phyloP scores from a whole-genome alignment of 2,888 invertebrate species.

The Cephus spinipes region DNA sequence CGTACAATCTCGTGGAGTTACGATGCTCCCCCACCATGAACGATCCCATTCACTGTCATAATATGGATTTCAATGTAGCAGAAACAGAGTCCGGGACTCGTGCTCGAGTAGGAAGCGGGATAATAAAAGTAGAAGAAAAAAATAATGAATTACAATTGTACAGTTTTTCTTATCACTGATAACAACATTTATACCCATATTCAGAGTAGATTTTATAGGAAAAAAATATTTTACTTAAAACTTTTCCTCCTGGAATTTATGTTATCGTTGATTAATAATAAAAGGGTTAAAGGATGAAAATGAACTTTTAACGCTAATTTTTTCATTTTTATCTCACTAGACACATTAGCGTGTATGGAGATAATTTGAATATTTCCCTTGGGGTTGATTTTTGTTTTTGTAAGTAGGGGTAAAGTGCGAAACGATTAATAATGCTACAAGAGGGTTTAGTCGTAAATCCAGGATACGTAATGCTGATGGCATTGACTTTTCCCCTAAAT shows the following conservation, averaged over 20 bases:
- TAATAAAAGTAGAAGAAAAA: background rate
- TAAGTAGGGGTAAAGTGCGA: background rate
- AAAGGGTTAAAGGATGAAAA: background rate
- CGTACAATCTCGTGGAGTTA: background rate
- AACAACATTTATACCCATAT: background rate
- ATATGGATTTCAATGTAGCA: background rate
- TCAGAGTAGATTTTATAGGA: background rate
- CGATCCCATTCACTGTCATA: background rate
- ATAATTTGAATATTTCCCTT: background rate
- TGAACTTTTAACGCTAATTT: background rate
- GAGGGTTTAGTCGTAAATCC: constrained; percentile 30
- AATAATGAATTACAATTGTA: background rate
- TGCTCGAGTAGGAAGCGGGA: background rate
- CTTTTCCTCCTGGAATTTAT: background rate
- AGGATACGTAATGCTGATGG: constrained; percentile 29
- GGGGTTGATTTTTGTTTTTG: background rate
- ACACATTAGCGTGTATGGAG: background rate
- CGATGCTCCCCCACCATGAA: background rate
- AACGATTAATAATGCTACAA: background rate
- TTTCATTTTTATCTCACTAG: background rate
- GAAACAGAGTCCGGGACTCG: background rate
- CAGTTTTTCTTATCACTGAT: background rate
- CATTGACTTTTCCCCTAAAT: constrained; percentile 35
- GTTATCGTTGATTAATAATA: background rate
- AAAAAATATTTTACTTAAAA: background rate